Percentiles rank a stretch among this genome's conserved stretches.
Conservation (phyloP, 1,140 invertebrate species). For the Drosophila bifasciata region DNA sequence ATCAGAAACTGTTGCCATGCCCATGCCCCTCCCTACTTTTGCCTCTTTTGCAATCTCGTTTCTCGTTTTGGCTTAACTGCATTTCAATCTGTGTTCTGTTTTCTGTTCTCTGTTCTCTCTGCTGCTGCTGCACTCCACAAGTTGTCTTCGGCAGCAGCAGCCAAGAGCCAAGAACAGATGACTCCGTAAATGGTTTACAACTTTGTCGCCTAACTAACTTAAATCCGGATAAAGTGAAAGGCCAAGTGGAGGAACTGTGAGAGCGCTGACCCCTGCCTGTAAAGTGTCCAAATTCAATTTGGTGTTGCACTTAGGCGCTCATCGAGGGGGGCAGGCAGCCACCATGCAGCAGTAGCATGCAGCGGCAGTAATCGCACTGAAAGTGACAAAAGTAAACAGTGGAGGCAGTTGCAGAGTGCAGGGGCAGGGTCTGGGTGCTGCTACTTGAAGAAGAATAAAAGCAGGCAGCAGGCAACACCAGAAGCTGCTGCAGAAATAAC, state of each 20-base stretch:
- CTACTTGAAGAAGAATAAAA: constrained; percentile 5
- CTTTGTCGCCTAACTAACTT: constrained; percentile 68
- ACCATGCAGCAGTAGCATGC: constrained; percentile 26
- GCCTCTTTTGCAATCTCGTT: no score
- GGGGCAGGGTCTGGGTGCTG: no score
- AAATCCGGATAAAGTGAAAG: constrained; percentile 66
- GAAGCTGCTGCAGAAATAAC: constrained; percentile 1
- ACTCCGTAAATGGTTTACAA: constrained; percentile 66
- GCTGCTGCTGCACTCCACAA: no score
- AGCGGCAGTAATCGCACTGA: constrained; percentile 13
- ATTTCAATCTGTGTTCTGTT: no score
- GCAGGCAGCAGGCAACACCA: constrained; percentile 1
- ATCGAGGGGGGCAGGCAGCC: constrained; percentile 10
- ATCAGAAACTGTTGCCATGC: no score
- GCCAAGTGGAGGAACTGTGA: constrained; percentile 12
- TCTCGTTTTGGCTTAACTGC: no score
- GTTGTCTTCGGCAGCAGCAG: no score
- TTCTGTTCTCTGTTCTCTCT: no score
- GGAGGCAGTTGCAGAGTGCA: constrained; percentile 1
- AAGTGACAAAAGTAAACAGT: constrained; percentile 22
- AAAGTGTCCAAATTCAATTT: constrained; percentile 75
- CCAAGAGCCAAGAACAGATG: constrained; percentile 6
- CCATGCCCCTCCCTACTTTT: no score
- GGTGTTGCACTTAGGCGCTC: constrained; percentile 56
- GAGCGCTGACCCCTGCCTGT: constrained; percentile 35